These are phyloP conservation scores for Bufo bufo DNA, from an alignment of 2,113 vertebrate species.

Conservation along the genomic window DNA sequence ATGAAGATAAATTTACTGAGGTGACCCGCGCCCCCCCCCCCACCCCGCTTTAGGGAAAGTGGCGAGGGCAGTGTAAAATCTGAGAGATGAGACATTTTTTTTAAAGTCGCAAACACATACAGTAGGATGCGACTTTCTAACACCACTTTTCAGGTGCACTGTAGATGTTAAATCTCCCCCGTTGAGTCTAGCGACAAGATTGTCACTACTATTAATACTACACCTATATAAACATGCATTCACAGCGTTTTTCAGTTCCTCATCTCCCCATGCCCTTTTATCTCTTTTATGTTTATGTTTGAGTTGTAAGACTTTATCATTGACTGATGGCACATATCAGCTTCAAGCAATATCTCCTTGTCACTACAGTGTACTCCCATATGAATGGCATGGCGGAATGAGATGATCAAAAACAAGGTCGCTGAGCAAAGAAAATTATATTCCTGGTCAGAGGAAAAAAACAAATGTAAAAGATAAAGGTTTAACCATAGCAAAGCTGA, in stretches of 20 bases:
- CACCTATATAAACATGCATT: not conserved
- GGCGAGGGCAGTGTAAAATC: too few relatives aligned
- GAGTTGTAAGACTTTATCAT: conserved; percentile 65
- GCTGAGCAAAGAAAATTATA: conserved; percentile 71
- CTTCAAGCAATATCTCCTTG: conserved; percentile 70
- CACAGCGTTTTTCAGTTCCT: not conserved
- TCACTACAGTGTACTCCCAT: conserved; percentile 67
- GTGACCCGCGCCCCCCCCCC: too few relatives aligned
- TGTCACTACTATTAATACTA: not conserved
- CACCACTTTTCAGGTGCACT: too few relatives aligned
- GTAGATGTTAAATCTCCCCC: too few relatives aligned
- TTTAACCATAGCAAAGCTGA: conserved; percentile 69
- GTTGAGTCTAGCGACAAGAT: not conserved
- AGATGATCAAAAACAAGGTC: conserved; percentile 74
- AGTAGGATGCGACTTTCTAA: too few relatives aligned
- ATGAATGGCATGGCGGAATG: conserved; percentile 71
- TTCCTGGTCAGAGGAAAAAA: conserved; percentile 68
- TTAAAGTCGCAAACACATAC: too few relatives aligned
- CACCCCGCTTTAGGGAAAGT: too few relatives aligned
- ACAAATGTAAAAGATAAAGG: conserved; percentile 60
- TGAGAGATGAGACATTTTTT: too few relatives aligned
- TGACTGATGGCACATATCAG: conserved; percentile 69
- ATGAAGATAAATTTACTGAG: too few relatives aligned
- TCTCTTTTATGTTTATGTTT: conserved; percentile 11
- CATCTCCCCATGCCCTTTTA: conserved; percentile 29